Conservation (phyloP, 2,797 vertebrate species). For the Melanotaenia nigrans region DNA sequence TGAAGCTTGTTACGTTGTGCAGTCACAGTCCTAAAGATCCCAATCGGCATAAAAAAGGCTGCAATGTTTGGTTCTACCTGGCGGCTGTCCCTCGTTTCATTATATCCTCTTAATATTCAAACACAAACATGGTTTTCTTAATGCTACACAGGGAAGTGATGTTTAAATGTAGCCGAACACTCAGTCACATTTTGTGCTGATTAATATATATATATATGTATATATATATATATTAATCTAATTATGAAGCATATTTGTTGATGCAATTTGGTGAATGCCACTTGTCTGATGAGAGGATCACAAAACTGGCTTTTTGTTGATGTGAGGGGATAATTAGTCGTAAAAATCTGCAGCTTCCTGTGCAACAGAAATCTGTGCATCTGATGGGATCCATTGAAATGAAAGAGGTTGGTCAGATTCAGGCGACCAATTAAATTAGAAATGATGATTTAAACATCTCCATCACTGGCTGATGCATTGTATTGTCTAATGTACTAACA, state of each 20-base stretch:
- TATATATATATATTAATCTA: constrained; percentile 33
- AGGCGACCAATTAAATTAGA: constrained; percentile 40
- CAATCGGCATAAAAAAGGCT: constrained; percentile 73
- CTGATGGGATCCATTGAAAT: constrained; percentile 43
- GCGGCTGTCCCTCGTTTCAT: constrained; percentile 44
- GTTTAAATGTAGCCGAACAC: constrained; percentile 13
- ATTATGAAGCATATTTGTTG: constrained; percentile 54
- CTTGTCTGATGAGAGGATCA: constrained; percentile 42
- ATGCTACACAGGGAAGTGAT: constrained; percentile 27
- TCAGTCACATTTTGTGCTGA: constrained; percentile 16
- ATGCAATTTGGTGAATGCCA: constrained; percentile 50
- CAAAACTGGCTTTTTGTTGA: constrained; percentile 33
- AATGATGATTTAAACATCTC: constrained; percentile 48
- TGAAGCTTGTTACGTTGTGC: constrained; percentile 44
- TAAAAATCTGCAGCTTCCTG: constrained; percentile 31
- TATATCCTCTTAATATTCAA: constrained; percentile 48
- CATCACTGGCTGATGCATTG: constrained; percentile 73
- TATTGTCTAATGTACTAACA: constrained; percentile 77
- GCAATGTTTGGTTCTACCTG: constrained; percentile 56
- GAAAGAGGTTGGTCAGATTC: constrained; percentile 37
- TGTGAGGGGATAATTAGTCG: constrained; percentile 42
- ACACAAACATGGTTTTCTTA: constrained; percentile 25
- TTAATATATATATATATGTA: constrained; percentile 1
- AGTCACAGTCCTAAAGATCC: constrained; percentile 65
- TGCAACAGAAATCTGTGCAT: constrained; percentile 2